Conservation (phyloP, 1,140 invertebrate species). For the Phortica variegata region DNA sequence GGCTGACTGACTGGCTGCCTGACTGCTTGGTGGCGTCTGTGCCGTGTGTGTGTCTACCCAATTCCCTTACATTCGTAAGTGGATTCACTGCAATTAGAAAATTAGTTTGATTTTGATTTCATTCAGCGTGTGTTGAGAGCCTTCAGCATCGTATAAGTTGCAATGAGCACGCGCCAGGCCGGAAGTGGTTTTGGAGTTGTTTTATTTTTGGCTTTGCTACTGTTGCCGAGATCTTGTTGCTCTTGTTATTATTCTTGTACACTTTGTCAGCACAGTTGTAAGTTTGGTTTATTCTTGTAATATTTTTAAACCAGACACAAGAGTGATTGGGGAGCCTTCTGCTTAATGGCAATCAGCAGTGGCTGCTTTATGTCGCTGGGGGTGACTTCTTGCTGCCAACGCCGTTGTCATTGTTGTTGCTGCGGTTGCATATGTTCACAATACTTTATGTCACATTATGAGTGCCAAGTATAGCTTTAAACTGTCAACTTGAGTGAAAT, state of each 20-base stretch:
- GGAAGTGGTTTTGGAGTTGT: conserved; percentile 30
- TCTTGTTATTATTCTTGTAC: conserved; percentile 21
- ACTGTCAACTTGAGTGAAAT: too few species aligned
- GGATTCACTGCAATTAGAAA: conserved; percentile 29
- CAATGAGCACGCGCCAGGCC: conserved; percentile 37
- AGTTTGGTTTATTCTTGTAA: conserved; percentile 12
- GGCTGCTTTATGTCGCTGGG: too few species aligned
- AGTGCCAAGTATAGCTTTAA: too few species aligned
- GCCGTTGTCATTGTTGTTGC: too few species aligned
- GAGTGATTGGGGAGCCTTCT: conserved; percentile 39
- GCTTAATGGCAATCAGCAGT: conserved; percentile 38
- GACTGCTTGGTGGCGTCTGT: not conserved
- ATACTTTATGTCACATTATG: too few species aligned
- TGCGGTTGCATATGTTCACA: too few species aligned
- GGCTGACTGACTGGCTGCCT: conserved; percentile 7
- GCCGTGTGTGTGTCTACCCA: conserved; percentile 6
- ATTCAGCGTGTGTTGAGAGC: conserved; percentile 15
- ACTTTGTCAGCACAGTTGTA: conserved; percentile 36
- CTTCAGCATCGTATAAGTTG: conserved; percentile 8
- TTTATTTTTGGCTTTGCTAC: conserved; percentile 32
- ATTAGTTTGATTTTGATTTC: conserved; percentile 45
- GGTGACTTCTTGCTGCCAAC: too few species aligned
- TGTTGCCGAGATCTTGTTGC: conserved; percentile 23
- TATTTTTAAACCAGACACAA: too few species aligned
- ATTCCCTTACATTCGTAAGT: conserved; percentile 10